These are phyloP conservation scores for Cephus runcator DNA, from an alignment of 2,888 invertebrate species.

Conservation along the genomic window DNA sequence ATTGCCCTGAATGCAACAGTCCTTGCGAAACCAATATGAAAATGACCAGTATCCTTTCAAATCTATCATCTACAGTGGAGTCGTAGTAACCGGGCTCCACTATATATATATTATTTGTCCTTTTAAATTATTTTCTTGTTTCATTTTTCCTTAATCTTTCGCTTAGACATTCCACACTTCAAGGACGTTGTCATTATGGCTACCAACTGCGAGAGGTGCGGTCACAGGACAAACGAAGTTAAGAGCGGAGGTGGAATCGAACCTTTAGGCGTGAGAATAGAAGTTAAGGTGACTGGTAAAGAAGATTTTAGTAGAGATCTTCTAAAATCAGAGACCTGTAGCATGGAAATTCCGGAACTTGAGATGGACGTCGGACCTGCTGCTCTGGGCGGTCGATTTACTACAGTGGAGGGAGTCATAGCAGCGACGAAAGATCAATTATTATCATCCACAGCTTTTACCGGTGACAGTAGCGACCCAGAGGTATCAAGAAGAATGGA, in stretches of 20 bases:
- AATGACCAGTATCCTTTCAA: slow-evolving; percentile 75
- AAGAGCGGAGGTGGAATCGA: slow-evolving; percentile 94
- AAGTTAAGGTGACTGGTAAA: slow-evolving; percentile 74
- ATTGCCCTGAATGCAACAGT: slow-evolving; percentile 86
- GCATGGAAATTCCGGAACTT: slow-evolving; percentile 84
- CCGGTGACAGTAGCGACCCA: slow-evolving; percentile 78
- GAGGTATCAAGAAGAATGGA: slow-evolving; percentile 70
- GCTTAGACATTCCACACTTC: slow-evolving; percentile 89
- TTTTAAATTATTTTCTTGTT: slow-evolving; percentile 9
- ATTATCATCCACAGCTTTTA: slow-evolving; percentile 73
- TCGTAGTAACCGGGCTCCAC: too few species aligned
- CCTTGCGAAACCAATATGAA: slow-evolving; percentile 95
- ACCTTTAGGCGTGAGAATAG: slow-evolving; percentile 80
- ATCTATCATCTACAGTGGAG: slow-evolving; percentile 9
- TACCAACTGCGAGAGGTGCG: slow-evolving; percentile 90
- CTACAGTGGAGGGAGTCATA: slow-evolving; percentile 93
- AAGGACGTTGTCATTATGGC: slow-evolving; percentile 99
- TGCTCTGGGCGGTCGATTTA: slow-evolving; percentile 91
- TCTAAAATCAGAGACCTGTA: slow-evolving; percentile 90
- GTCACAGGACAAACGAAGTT: slow-evolving; percentile 93
- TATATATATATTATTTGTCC: slow-evolving; percentile 36
- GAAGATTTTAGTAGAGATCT: slow-evolving; percentile 94
- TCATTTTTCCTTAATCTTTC: slow-evolving; percentile 37
- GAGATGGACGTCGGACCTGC: slow-evolving; percentile 87
- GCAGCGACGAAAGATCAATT: slow-evolving; percentile 83